Evolutionary conservation across 1,140 invertebrate genomes (phyloP).

Genomic region (Drosophila teissieri): DNA sequence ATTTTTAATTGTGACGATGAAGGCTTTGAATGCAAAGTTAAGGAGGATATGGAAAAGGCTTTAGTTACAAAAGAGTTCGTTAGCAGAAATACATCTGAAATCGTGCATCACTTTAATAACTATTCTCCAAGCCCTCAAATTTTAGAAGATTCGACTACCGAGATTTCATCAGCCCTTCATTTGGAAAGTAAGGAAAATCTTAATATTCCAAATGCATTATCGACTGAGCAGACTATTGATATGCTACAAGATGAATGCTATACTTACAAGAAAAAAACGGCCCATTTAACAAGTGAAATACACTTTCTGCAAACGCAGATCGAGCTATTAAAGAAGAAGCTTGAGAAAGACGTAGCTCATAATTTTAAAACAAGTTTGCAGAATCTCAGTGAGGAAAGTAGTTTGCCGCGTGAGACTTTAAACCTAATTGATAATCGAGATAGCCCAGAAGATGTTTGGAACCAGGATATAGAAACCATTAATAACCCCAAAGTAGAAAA

Average conservation of each 20-base stretch:
- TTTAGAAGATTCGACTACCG: background rate
- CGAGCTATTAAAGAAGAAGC: constrained; percentile 27
- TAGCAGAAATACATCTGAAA: background rate
- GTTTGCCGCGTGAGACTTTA: too few relatives aligned
- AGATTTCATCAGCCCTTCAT: background rate
- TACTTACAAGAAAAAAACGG: constrained; percentile 58
- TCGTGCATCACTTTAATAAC: constrained; percentile 56
- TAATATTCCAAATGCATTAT: constrained; percentile 9
- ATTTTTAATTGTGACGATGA: constrained; percentile 72
- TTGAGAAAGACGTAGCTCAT: constrained; percentile 2
- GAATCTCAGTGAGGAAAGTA: background rate
- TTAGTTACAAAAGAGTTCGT: background rate
- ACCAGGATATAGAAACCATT: constrained; percentile 58
- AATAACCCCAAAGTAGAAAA: constrained; percentile 58
- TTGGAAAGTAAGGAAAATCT: constrained; percentile 24
- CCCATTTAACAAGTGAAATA: constrained; percentile 39
- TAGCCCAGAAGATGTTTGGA: constrained; percentile 50
- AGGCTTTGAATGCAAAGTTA: constrained; percentile 14
- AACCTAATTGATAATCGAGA: constrained; percentile 11
- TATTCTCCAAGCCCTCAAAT: constrained; percentile 3
- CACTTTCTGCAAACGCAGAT: constrained; percentile 52
- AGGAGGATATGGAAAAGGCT: background rate
- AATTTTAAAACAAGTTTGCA: background rate
- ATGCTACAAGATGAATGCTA: constrained; percentile 78
- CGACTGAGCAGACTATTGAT: constrained; percentile 64